Conservation (phyloP, 2,888 invertebrate genomes). For the Keiferia lycopersicella region DNA sequence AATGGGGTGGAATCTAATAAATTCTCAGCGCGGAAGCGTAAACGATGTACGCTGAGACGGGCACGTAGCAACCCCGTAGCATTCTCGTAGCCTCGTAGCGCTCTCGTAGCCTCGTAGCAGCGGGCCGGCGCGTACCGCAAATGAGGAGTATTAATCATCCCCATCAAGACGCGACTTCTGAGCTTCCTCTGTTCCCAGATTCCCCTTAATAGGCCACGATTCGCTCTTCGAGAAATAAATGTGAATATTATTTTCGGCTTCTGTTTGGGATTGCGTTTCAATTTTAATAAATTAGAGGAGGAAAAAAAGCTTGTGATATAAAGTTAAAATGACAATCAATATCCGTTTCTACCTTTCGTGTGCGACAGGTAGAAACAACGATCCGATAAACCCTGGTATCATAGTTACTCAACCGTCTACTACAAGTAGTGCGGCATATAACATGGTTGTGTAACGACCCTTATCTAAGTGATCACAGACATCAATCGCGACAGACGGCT, state of each 20-base stretch:
- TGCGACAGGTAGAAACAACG: no score
- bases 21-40: slow-evolving; percentile 75
- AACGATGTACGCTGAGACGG: slow-evolving; percentile 74
- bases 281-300: background rate
- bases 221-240: slow-evolving; percentile 45
- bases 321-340: no score
- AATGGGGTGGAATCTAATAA: slow-evolving; percentile 76
- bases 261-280: background rate
- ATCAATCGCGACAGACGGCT: no score
- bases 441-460: no score
- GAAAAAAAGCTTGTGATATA: no score
- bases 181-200: slow-evolving; percentile 70
- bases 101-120: slow-evolving; percentile 44
- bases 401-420: no score
- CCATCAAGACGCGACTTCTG: slow-evolving; percentile 74
- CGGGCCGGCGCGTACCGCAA: slow-evolving; percentile 65
- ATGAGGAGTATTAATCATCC: slow-evolving; percentile 80
- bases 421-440: no score
- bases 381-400: no score
- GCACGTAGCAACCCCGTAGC: slow-evolving; percentile 69
- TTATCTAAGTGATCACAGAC: no score
- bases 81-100: slow-evolving; percentile 48
- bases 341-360: no score
- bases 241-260: slow-evolving; percentile 29
- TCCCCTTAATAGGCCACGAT: slow-evolving; percentile 60